Conservation (phyloP, 2,113 vertebrate genomes). For the Neolamprologus toae region DNA sequence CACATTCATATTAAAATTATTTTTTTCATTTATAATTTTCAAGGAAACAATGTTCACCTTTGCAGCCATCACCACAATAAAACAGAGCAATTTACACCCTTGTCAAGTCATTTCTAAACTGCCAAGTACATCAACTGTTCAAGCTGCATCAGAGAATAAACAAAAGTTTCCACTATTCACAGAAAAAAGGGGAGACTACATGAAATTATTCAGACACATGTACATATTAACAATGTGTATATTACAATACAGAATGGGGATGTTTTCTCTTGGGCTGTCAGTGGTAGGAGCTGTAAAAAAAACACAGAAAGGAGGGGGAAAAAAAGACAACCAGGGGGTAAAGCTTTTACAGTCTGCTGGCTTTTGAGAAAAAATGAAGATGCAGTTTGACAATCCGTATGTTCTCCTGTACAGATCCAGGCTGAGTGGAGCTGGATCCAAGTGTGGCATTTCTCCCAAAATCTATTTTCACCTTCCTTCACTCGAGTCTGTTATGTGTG, state of each 20-base stretch:
- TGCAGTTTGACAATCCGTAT: conserved; percentile 17
- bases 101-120: conserved; percentile 35
- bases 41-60: conserved; percentile 27
- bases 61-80: conserved; percentile 71
- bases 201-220: conserved; percentile 64
- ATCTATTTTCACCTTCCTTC: neutral
- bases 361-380: conserved; percentile 24
- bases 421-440: neutral
- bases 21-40: conserved; percentile 27
- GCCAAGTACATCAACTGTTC: conserved; percentile 56
- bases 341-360: conserved; percentile 41
- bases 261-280: conserved; percentile 20
- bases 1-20: conserved; percentile 39
- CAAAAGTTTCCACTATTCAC: conserved; percentile 48
- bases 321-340: conserved; percentile 32
- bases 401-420: neutral
- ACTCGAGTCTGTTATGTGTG: neutral
- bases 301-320: neutral
- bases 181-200: conserved; percentile 38
- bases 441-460: neutral
- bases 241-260: conserved; percentile 48
- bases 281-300: conserved; percentile 25
- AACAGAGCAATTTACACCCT: conserved; percentile 37
- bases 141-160: conserved; percentile 58
- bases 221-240: conserved; percentile 67